Conservation (phyloP, 1,140 invertebrate genomes). For the Drosophila arawakana region DNA sequence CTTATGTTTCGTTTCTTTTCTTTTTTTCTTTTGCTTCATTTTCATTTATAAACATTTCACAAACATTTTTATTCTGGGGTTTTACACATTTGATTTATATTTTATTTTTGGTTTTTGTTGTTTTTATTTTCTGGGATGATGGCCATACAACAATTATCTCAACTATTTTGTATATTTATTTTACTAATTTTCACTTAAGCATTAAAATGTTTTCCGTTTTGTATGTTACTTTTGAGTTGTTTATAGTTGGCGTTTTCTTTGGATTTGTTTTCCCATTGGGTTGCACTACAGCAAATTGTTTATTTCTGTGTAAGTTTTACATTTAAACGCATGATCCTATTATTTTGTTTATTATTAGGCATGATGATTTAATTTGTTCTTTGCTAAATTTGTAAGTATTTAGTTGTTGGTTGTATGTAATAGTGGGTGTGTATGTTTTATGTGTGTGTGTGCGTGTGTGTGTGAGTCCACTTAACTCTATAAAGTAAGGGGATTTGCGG, state of each 20-base stretch:
- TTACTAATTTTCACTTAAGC: slow-evolving; percentile 60
- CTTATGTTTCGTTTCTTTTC: slow-evolving; percentile 31
- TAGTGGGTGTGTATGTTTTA: background rate
- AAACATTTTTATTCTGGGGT: slow-evolving; percentile 72
- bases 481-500: slow-evolving; percentile 76
- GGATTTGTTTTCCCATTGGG: slow-evolving; percentile 35
- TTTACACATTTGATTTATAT: slow-evolving; percentile 69
- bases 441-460: background rate
- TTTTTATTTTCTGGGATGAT: slow-evolving; percentile 56
- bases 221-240: slow-evolving; percentile 35
- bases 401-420: slow-evolving; percentile 6
- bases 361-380: slow-evolving; percentile 29
- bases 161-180: slow-evolving; percentile 80
- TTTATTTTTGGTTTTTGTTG: slow-evolving; percentile 43
- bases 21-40: slow-evolving; percentile 55
- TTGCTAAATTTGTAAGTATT: slow-evolving; percentile 16
- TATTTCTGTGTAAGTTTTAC: slow-evolving; percentile 19
- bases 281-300: slow-evolving; percentile 55
- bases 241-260: slow-evolving; percentile 54
- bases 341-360: slow-evolving; percentile 19
- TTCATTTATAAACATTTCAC: slow-evolving; percentile 82
- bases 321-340: slow-evolving; percentile 57
- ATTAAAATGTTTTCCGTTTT: slow-evolving; percentile 38
- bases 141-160: slow-evolving; percentile 79
- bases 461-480: slow-evolving; percentile 69